These are phyloP conservation scores for Mus caroli DNA, from an alignment of 2,797 vertebrate species.

Conservation along the genomic window DNA sequence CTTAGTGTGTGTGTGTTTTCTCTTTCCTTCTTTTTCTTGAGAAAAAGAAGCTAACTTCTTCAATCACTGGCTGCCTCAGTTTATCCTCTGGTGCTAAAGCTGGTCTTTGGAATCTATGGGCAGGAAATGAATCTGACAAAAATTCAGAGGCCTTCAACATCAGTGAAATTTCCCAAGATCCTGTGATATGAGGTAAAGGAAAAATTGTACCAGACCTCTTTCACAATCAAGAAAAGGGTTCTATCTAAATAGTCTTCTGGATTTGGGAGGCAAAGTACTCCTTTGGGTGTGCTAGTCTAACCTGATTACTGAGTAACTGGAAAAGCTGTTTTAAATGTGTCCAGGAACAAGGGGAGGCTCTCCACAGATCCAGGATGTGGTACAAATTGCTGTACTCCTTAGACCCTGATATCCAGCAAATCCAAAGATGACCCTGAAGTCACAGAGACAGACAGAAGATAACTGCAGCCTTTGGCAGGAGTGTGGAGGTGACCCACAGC, in stretches of 20 bases:
- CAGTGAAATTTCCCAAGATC: neutral
- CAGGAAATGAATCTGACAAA: slow-evolving; percentile 20
- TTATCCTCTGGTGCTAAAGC: neutral
- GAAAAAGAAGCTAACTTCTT: neutral
- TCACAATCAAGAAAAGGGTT: neutral
- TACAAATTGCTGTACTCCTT: neutral
- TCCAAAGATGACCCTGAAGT: neutral
- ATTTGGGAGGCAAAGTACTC: neutral
- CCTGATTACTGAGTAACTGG: neutral
- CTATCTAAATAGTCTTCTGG: neutral
- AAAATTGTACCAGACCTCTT: neutral
- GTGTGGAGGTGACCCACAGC: neutral
- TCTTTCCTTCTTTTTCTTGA: neutral
- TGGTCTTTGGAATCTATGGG: neutral
- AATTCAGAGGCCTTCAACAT: neutral
- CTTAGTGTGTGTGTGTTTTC: neutral
- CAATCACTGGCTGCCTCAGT: neutral
- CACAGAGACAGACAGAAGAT: neutral
- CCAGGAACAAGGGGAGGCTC: neutral
- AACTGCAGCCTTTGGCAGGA: neutral
- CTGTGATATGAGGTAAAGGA: neutral
- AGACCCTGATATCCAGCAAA: neutral
- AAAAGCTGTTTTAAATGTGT: slow-evolving; percentile 15
- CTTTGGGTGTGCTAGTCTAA: neutral
- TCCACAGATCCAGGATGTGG: neutral